A percentile compares a stretch with the other conserved stretches of the same genome.
Evolutionary conservation across 2,797 vertebrate genomes (phyloP).

Genomic region (Chaetophractus vellerosus): DNA sequence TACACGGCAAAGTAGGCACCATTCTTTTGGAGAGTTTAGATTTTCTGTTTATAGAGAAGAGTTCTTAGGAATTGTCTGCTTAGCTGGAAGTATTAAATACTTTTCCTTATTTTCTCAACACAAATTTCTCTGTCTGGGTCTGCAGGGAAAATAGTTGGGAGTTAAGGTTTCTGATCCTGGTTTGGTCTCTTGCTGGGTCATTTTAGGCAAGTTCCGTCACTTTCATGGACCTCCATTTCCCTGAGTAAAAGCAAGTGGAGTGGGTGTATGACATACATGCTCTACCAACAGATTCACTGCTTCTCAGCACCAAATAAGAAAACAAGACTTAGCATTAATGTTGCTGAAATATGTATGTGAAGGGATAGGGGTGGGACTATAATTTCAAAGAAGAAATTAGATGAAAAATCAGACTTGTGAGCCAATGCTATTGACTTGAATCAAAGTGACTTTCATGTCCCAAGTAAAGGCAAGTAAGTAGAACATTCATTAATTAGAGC

Average conservation of each 20-base stretch:
- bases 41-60: conserved; percentile 9
- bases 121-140: background rate
- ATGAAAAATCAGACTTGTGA: background rate
- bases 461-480: background rate
- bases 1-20: background rate
- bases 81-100: background rate
- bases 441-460: conserved; percentile 13
- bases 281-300: background rate
- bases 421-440: background rate
- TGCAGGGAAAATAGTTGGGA: background rate
- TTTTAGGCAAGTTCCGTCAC: background rate
- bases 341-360: background rate
- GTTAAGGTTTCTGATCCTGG: background rate
- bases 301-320: conserved; percentile 27
- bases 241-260: background rate
- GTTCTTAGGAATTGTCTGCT: background rate
- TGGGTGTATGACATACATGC: background rate
- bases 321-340: background rate
- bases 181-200: background rate
- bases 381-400: background rate
- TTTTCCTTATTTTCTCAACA: conserved; percentile 17
- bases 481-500: conserved; percentile 36
- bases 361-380: background rate
- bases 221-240: background rate
- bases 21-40: conserved; percentile 10